phyloP scores from a whole-genome alignment of 1,140 invertebrate genomes.

The Macrostomum lignano region DNA sequence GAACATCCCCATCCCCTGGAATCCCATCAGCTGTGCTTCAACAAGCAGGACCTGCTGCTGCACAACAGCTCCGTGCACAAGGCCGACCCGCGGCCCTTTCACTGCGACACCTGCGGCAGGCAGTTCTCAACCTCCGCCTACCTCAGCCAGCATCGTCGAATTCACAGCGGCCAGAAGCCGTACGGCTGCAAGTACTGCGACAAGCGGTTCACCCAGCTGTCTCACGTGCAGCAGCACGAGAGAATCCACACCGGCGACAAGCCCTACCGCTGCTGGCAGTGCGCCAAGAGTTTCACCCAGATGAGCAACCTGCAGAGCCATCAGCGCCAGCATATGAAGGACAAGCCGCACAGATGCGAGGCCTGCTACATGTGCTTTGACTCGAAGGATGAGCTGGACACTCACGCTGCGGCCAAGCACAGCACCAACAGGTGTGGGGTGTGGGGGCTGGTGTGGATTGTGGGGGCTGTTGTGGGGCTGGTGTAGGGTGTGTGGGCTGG shows the following conservation, averaged over 20 bases:
- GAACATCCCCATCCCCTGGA: no score
- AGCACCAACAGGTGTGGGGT: no score
- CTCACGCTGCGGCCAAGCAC: no score
- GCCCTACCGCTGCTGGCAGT: constrained; percentile 54
- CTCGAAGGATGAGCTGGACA: no score
- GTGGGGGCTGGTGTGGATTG: no score
- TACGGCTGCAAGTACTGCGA: constrained; percentile 71
- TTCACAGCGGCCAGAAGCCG: constrained; percentile 86
- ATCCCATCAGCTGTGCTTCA: no score
- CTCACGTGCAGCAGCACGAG: constrained; percentile 92
- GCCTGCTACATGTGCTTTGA: constrained; percentile 93
- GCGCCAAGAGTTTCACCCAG: constrained; percentile 88
- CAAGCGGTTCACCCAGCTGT: constrained; percentile 89
- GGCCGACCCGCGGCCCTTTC: constrained; percentile 50
- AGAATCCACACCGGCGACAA: constrained; percentile 48
- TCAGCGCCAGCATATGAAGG: no score
- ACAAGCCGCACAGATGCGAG: constrained; percentile 40
- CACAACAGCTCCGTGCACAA: not conserved
- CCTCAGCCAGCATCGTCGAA: constrained; percentile 86
- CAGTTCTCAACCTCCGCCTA: constrained; percentile 96
- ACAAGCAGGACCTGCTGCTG: no score
- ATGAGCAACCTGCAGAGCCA: not conserved
- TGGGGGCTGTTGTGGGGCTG: no score
- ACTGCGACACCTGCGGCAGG: constrained; percentile 87
- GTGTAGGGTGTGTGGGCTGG: no score